Evolutionary conservation across 2,113 vertebrate genomes (phyloP).

Genomic region (Dromas ardeola): DNA sequence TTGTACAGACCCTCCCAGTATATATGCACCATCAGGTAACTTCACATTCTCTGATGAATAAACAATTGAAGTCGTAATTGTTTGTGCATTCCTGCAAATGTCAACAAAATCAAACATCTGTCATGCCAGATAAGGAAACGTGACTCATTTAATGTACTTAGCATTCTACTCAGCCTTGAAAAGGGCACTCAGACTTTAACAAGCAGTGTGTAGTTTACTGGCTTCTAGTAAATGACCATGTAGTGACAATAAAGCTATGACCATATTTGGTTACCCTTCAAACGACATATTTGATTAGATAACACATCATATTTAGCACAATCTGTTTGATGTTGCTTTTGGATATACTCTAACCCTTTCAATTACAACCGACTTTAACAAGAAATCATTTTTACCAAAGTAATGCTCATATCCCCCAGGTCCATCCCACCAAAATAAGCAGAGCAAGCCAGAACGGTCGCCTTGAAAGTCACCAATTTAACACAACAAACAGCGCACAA

Average conservation of each 20-base stretch:
- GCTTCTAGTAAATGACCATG: slow-evolving; percentile 19
- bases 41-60: slow-evolving; percentile 68
- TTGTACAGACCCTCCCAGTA: background rate
- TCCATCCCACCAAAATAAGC: background rate
- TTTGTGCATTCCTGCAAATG: slow-evolving; percentile 77
- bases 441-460: fast-evolving
- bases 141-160: slow-evolving; percentile 63
- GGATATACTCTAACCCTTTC: background rate
- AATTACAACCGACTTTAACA: fast-evolving
- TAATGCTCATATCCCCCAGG: background rate
- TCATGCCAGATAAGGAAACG: slow-evolving; percentile 55
- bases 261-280: background rate
- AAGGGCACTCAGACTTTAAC: slow-evolving; percentile 71
- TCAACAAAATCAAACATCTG: slow-evolving; percentile 76
- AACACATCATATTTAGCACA: background rate
- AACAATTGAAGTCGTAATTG: slow-evolving; percentile 65
- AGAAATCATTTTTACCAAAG: background rate
- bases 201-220: slow-evolving; percentile 31
- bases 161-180: slow-evolving; percentile 50
- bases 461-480: background rate
- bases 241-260: background rate
- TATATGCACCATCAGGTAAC: slow-evolving; percentile 37
- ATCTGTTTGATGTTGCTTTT: slow-evolving; percentile 5
- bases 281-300: background rate
- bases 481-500: background rate